A percentile compares a stretch with the other conserved stretches of the same genome.
phyloP scores from a whole-genome alignment of 2,113 vertebrate genomes.

The Coreoperca whiteheadi region DNA sequence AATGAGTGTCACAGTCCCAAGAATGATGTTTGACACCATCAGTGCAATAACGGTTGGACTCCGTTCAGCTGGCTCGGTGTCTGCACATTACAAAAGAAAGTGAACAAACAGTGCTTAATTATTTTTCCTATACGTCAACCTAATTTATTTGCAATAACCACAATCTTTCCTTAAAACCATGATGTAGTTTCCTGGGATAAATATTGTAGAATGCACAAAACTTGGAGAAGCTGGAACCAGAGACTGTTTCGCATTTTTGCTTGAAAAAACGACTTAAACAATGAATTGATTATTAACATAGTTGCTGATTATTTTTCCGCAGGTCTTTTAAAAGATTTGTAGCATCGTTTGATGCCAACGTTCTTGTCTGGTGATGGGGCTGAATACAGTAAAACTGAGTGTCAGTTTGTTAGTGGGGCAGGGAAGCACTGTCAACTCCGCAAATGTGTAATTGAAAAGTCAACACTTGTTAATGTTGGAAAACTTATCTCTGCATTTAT shows the following conservation, averaged over 20 bases:
- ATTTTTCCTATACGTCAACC: not conserved
- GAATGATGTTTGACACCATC: conserved; percentile 3
- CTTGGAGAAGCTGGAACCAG: too few species aligned
- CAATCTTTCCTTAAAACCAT: not conserved
- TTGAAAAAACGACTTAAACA: not conserved
- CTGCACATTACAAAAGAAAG: not conserved
- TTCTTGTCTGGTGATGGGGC: too few species aligned
- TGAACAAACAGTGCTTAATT: not conserved
- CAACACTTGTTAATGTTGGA: too few species aligned
- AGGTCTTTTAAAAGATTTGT: too few species aligned
- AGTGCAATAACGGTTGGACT: not conserved
- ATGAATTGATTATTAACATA: not conserved
- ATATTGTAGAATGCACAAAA: too few species aligned
- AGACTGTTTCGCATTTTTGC: not conserved
- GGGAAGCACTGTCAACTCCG: too few species aligned
- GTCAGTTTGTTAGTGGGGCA: too few species aligned
- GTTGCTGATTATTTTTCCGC: not conserved
- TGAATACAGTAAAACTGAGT: too few species aligned
- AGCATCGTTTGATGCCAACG: too few species aligned
- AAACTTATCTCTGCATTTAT: not conserved
- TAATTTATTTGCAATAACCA: not conserved
- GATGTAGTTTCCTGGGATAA: too few species aligned
- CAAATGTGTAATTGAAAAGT: too few species aligned
- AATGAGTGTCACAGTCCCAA: not conserved
- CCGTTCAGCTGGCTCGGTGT: not conserved